Evolutionary conservation across 2,113 vertebrate species (phyloP).

Genomic region (Phocoena sinus): DNA sequence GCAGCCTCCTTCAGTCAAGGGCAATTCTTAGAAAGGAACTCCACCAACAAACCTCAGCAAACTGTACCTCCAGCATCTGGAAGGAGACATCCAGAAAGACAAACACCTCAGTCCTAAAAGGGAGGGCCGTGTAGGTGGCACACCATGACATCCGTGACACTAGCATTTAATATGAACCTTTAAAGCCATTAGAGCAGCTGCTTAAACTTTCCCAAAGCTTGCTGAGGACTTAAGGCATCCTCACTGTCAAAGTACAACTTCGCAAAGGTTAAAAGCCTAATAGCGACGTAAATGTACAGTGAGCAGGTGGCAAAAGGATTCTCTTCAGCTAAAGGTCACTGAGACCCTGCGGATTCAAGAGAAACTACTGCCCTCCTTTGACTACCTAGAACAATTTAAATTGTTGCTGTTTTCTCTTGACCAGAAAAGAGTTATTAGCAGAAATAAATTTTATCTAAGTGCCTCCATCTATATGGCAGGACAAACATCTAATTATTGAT

Average conservation of each 20-base stretch:
- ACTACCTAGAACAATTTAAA: background rate
- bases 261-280: background rate
- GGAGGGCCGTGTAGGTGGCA: background rate
- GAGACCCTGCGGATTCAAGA: background rate
- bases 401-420: background rate
- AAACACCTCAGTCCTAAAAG: background rate
- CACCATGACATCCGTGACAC: background rate
- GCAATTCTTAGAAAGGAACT: background rate
- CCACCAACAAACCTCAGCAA: background rate
- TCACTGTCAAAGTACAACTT: background rate
- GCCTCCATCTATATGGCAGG: background rate
- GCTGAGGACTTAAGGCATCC: background rate
- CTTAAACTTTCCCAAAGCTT: background rate
- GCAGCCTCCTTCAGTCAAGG: background rate
- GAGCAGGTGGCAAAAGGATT: background rate
- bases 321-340: background rate
- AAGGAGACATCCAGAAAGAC: background rate
- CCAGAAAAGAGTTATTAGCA: background rate
- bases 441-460: background rate
- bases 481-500: background rate
- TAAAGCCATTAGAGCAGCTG: background rate
- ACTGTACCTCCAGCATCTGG: background rate
- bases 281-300: background rate
- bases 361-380: background rate
- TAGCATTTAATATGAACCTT: background rate